These are phyloP conservation scores for Watsonalla cultraria DNA, from an alignment of 2,888 invertebrate species.

Conservation along the genomic window DNA sequence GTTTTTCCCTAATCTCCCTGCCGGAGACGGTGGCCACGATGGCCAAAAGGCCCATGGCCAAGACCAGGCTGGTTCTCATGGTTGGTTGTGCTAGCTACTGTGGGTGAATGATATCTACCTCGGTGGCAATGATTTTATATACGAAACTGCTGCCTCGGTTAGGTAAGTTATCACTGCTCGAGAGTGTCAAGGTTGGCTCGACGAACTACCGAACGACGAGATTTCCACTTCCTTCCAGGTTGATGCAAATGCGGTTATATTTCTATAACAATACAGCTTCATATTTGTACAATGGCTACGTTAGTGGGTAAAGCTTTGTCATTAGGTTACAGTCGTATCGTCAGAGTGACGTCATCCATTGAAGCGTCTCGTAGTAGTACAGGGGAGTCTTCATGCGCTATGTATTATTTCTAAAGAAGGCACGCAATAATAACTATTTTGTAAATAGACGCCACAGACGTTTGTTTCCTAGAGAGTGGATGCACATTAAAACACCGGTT, in stretches of 20 bases:
- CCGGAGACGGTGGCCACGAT: slow-evolving; percentile 68
- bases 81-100: slow-evolving; percentile 40
- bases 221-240: slow-evolving; percentile 51
- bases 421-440: too few relatives aligned
- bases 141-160: slow-evolving; percentile 44
- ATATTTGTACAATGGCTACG: too few relatives aligned
- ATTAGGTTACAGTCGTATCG: too few relatives aligned
- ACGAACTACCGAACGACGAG: slow-evolving; percentile 32
- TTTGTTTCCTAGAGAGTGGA: too few relatives aligned
- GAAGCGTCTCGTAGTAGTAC: too few relatives aligned
- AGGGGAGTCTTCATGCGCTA: too few relatives aligned
- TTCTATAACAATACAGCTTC: background rate
- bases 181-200: slow-evolving; percentile 56
- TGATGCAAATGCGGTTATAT: slow-evolving; percentile 7
- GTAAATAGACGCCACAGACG: too few relatives aligned
- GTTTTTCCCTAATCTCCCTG: slow-evolving; percentile 69
- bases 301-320: too few relatives aligned
- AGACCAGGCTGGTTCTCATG: slow-evolving; percentile 57
- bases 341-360: too few relatives aligned
- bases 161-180: slow-evolving; percentile 45
- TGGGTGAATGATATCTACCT: slow-evolving; percentile 59
- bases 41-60: slow-evolving; percentile 64
- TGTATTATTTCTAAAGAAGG: too few relatives aligned
- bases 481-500: too few relatives aligned
- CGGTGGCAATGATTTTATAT: slow-evolving; percentile 61